Base-by-base conservation (phyloP, 2,113 vertebrate genomes). In the Atrichornis clamosus region DNA sequence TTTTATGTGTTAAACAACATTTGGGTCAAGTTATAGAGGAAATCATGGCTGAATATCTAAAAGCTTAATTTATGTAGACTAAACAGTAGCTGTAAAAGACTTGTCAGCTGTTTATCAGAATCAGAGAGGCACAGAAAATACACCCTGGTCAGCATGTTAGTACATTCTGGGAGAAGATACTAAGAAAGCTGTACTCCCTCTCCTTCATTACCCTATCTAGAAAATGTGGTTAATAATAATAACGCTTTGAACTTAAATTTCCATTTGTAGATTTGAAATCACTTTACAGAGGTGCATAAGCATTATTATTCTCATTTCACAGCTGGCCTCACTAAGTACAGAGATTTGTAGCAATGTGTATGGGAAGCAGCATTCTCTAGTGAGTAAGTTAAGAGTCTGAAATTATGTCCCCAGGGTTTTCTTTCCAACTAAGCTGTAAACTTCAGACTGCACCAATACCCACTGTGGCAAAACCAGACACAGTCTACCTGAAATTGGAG, bases 301-400 rank as follows among this genome's bases (percentile, higher is more conserved):
- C 68, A 68, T 94, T 85, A 94, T 92, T 85, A 93, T 81, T 96
- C 82, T 94, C 85, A 94, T 96, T 96, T 96, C 95, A 96, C 90
- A 96, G 90, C 49, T 90, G 92, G 92, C 59, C 90, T 96, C 93
- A 58, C 93, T 86, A 96, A 96, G 85, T 84, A 90, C 42, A 92
- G 84, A 90, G 63, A 91, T 94, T 68, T 83, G 82, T 26, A 60
- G 82, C 85, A 96, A 96, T 96, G 88, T 93, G 64, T 88, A 90
- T 93, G 85, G 93, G 92, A 86, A 94, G 90, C 63, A 88, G 64
- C 39, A 78, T 63, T 78, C 68, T 86, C 85, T 10, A 60, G 79
- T 30, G 92, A 93, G 5, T 70, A 97, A 89, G 44, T 68, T 89
- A 90, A 89, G 75, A 94, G 75, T 30, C 62, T 91, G 47, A 91